Percentiles rank a stretch among this genome's conserved stretches.
phyloP scores from a whole-genome alignment of 2,113 vertebrate genomes.

The Salvelinus namaycush region DNA sequence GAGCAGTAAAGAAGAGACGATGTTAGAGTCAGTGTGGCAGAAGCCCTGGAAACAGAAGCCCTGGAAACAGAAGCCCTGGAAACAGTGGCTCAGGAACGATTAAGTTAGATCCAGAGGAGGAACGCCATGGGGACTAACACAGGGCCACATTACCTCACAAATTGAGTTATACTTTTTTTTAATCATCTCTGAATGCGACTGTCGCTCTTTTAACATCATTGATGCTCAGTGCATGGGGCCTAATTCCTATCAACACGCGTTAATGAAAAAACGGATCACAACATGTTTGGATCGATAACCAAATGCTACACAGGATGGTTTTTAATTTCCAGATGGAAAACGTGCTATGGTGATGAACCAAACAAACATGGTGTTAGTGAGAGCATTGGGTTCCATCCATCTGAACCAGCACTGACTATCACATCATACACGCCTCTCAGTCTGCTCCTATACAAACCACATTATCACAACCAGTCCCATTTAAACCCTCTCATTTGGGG shows the following conservation, averaged over 20 bases:
- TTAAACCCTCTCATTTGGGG: background rate
- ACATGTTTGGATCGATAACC: background rate
- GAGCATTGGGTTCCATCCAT: background rate
- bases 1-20: background rate
- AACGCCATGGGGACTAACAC: background rate
- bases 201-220: constrained; percentile 43
- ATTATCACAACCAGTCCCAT: background rate
- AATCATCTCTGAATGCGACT: constrained; percentile 46
- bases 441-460: background rate
- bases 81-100: background rate
- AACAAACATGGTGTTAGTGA: background rate
- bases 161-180: constrained; percentile 29
- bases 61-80: background rate
- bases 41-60: background rate
- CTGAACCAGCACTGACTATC: background rate
- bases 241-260: constrained; percentile 39
- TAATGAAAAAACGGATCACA: constrained; percentile 32
- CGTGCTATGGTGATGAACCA: background rate
- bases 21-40: background rate
- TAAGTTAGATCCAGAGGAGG: background rate
- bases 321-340: background rate
- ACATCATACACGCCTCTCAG: background rate
- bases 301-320: background rate
- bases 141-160: constrained; percentile 15
- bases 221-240: constrained; percentile 46